Evolutionary conservation across 1,140 invertebrate species (phyloP).

Genomic region (Nebria ingens): DNA sequence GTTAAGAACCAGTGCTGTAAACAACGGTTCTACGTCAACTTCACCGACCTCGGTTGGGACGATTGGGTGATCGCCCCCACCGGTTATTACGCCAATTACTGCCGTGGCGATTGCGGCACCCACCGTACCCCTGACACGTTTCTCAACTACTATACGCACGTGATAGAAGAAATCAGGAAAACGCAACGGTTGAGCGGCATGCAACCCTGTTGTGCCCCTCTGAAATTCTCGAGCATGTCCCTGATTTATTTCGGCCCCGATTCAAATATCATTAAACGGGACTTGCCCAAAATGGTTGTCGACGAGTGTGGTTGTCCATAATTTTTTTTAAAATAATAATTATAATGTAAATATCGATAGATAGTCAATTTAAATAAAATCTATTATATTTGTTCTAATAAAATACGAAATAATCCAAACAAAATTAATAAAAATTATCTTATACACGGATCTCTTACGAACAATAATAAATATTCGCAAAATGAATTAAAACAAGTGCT

Average conservation of each 20-base stretch:
- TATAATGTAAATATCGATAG: too few relatives aligned
- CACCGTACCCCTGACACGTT: slow-evolving; percentile 72
- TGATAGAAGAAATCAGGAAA: slow-evolving; percentile 78
- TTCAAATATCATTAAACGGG: slow-evolving; percentile 83
- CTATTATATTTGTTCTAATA: too few relatives aligned
- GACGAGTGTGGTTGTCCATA: slow-evolving; percentile 92
- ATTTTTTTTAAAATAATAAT: too few relatives aligned
- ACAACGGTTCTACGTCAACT: slow-evolving; percentile 82
- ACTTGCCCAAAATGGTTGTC: slow-evolving; percentile 92
- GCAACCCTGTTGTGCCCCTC: slow-evolving; percentile 86
- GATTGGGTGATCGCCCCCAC: slow-evolving; percentile 89
- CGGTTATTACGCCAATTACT: slow-evolving; percentile 90
- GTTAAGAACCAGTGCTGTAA: slow-evolving; percentile 77
- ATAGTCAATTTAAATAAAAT: too few relatives aligned
- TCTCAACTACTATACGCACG: slow-evolving; percentile 78
- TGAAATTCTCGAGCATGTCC: slow-evolving; percentile 85
- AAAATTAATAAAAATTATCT: too few relatives aligned
- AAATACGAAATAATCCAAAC: too few relatives aligned
- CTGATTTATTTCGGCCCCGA: slow-evolving; percentile 88
- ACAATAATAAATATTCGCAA: too few relatives aligned
- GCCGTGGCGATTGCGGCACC: slow-evolving; percentile 73
- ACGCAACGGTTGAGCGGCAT: slow-evolving; percentile 62
- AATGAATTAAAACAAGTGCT: too few relatives aligned
- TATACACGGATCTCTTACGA: too few relatives aligned
- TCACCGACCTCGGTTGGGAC: slow-evolving; percentile 84